These are phyloP conservation scores for Ophion slaviceki DNA, from an alignment of 2,888 invertebrate genomes.

Conservation along the genomic window DNA sequence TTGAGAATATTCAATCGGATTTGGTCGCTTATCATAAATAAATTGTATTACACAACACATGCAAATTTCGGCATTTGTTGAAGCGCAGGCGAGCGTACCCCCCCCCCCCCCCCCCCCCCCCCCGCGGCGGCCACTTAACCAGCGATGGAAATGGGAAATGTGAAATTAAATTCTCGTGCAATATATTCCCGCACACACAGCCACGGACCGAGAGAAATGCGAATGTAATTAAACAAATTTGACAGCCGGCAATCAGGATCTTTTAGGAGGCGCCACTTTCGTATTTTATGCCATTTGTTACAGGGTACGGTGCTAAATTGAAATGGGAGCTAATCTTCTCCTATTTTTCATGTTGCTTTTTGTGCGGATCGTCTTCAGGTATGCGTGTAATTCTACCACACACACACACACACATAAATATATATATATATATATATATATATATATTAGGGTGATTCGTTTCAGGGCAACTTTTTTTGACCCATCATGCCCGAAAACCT, in stretches of 20 bases:
- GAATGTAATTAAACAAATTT: conserved; percentile 10
- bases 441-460: too few species aligned
- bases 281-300: neutral
- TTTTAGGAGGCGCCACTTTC: neutral
- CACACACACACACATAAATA: too few species aligned
- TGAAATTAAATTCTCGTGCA: conserved; percentile 22
- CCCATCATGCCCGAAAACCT: too few species aligned
- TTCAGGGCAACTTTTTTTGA: too few species aligned
- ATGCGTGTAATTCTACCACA: neutral
- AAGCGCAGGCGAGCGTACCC: neutral
- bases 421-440: too few species aligned
- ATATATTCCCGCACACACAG: neutral
- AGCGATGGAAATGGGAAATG: conserved; percentile 10
- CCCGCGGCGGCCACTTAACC: neutral
- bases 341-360: neutral
- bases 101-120: neutral
- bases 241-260: neutral
- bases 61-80: conserved; percentile 19
- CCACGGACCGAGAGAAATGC: neutral
- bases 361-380: neutral
- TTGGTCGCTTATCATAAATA: conserved; percentile 28
- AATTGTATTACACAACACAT: conserved; percentile 19
- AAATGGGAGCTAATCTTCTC: neutral
- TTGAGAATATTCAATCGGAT: conserved; percentile 11
- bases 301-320: neutral